Evolutionary conservation across 2,888 invertebrate genomes (phyloP), one percentile per base, ranked within the genome.

Genomic region (Cynaeus angustus): DNA sequence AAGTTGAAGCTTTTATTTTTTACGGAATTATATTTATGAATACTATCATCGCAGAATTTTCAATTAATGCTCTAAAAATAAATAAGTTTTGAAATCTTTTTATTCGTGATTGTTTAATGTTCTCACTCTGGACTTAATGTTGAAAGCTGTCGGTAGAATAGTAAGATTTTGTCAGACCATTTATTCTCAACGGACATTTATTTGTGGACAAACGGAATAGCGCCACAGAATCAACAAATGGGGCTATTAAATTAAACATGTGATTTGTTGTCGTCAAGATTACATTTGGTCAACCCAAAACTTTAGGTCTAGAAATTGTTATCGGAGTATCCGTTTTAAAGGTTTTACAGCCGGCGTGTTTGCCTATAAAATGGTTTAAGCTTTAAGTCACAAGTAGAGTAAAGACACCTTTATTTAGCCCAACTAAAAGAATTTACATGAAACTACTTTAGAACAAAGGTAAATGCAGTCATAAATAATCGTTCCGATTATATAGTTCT

Each of bases 211-310:
- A 9, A 48, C 37, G 43, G 16, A 30, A 46, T 14, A 45, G 46
- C 26, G 33, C 46, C 16, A 13, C 33, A 59, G 50, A 50, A 61
- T 61, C 61, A 61, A 61, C 61, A 61, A 61, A 61, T 61, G 37
- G 48, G 33, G 50, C 61, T 16, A 61, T 61, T 48, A 61, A 61
- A 61, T 61, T 61, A 61, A 61, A 61, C 61, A 61, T 61, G 59
- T 59, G 59, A 59, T 59, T 58, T n/a, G n/a, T n/a, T 46, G 46
- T 59, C 45, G 30, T 33, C 46, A 46, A 46, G 59, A 59, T 59
- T 59, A 46, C 45, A 59, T 59, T 45, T 59, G 46, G 59, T 45
- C 33, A 59, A 59, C 30, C 45, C 59, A 30, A 59, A 59, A 59
- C 43, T 58, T 58, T 58, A 43, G 21, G 13, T 14, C 43, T 12